Conservation (phyloP, 2,888 invertebrate genomes). For the Ornithoptera alexandrae region DNA sequence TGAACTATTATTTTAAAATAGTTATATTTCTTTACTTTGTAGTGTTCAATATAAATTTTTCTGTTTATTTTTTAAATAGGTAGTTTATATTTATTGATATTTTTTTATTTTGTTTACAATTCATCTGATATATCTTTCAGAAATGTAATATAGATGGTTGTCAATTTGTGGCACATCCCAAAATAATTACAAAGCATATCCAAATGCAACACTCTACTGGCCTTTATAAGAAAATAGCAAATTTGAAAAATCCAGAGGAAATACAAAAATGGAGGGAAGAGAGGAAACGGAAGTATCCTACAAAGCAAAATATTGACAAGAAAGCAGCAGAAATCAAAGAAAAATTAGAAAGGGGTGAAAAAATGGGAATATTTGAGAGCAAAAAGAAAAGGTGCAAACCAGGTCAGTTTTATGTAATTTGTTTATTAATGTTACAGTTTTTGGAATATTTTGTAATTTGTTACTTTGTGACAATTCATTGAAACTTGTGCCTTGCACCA, state of each 20-base stretch:
- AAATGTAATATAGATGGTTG: slow-evolving; percentile 91
- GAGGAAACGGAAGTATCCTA: slow-evolving; percentile 88
- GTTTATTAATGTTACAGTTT: too few relatives aligned
- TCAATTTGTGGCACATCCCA: slow-evolving; percentile 87
- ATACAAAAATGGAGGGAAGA: slow-evolving; percentile 91
- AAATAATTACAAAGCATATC: slow-evolving; percentile 89
- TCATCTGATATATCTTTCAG: slow-evolving; percentile 46
- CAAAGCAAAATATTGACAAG: slow-evolving; percentile 83
- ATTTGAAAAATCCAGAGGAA: slow-evolving; percentile 88
- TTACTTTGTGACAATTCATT: too few relatives aligned
- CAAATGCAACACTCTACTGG: slow-evolving; percentile 92
- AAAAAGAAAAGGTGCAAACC: slow-evolving; percentile 12
- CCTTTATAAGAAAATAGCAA: slow-evolving; percentile 87
- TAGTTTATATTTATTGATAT: background rate
- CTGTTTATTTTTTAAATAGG: background rate
- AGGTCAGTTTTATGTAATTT: slow-evolving; percentile 6
- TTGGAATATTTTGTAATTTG: too few relatives aligned
- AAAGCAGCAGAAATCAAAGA: slow-evolving; percentile 82
- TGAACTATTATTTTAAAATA: too few relatives aligned
- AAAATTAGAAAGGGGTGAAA: slow-evolving; percentile 87
- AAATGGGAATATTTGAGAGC: slow-evolving; percentile 73
- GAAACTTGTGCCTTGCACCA: too few relatives aligned
- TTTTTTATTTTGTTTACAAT: background rate
- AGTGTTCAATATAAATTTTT: too few relatives aligned
- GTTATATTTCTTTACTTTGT: too few relatives aligned